These are phyloP conservation scores for Coturnix japonica DNA, from an alignment of 2,113 vertebrate species.

Conservation along the genomic window DNA sequence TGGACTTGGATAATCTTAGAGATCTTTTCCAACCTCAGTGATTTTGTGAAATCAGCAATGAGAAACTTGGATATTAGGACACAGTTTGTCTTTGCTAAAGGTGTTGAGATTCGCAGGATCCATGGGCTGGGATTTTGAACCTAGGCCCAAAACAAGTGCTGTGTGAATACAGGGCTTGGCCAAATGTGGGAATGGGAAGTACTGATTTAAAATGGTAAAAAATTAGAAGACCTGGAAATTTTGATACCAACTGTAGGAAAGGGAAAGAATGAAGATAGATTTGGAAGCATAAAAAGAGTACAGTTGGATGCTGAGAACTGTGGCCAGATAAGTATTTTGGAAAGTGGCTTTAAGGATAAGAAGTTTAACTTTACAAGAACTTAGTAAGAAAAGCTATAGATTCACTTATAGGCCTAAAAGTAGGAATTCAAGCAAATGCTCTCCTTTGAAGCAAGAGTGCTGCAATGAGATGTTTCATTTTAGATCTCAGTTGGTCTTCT, in stretches of 20 bases:
- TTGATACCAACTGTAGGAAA: accelerated
- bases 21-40: too few relatives aligned
- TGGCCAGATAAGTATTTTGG: neutral
- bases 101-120: neutral
- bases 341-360: neutral
- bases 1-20: too few relatives aligned
- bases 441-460: neutral
- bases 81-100: neutral
- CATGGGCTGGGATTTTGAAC: neutral
- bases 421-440: neutral
- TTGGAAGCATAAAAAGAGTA: neutral
- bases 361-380: neutral
- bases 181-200: neutral
- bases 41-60: neutral
- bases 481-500: neutral
- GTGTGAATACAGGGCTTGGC: neutral
- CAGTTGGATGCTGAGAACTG: neutral
- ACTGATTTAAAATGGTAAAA: neutral
- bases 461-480: neutral
- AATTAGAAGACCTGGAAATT: neutral
- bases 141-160: neutral
- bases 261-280: neutral
- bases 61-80: neutral
- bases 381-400: neutral
- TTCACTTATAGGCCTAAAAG: neutral